These are phyloP conservation scores for Hyperoodon ampullatus DNA, from an alignment of 2,113 vertebrate species.

Conservation along the genomic window DNA sequence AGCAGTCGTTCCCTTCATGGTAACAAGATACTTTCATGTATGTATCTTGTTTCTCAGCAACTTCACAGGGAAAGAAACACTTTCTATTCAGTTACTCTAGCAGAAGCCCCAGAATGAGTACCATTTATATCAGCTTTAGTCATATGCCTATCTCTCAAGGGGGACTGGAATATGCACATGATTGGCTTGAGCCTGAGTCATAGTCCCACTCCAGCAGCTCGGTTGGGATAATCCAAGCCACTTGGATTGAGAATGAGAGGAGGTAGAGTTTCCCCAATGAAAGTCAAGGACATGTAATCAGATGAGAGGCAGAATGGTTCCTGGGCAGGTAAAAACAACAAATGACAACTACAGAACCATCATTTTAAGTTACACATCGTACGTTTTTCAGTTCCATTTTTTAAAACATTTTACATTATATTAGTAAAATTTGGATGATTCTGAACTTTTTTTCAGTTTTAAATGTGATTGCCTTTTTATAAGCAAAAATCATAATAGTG, in stretches of 20 bases:
- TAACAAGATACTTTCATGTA: background rate
- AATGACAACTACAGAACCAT: background rate
- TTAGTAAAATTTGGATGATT: background rate
- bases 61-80: background rate
- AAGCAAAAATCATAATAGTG: background rate
- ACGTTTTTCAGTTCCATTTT: background rate
- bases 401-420: background rate
- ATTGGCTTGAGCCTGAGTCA: background rate
- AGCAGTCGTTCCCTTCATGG: background rate
- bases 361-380: background rate
- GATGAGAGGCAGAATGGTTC: background rate
- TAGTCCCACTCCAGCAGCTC: background rate
- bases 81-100: background rate
- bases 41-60: background rate
- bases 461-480: background rate
- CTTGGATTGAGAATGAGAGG: background rate
- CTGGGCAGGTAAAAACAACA: background rate
- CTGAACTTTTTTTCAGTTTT: background rate
- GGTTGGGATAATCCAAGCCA: background rate
- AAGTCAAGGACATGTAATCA: background rate
- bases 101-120: background rate
- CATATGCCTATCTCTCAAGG: background rate
- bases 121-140: background rate
- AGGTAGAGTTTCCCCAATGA: background rate
- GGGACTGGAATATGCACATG: background rate